Conservation (phyloP, 92 coral and sea anemone genomes). For the Epizoanthus rinbou region DNA sequence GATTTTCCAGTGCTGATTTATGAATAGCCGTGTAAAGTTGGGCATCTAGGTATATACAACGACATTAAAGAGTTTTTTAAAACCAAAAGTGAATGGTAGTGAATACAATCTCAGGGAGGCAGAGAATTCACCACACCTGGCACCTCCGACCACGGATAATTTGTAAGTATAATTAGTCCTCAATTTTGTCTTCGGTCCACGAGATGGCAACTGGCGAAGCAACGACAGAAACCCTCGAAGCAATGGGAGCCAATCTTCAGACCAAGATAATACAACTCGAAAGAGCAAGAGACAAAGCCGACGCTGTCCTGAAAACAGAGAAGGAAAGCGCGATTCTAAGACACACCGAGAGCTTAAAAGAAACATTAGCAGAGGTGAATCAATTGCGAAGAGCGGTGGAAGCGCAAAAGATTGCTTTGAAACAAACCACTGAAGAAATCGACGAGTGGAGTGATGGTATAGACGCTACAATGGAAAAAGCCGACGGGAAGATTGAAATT, state of each 20-base stretch:
- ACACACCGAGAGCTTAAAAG: slow-evolving; percentile 1
- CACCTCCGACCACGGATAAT: not conserved
- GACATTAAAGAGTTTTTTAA: too few species aligned
- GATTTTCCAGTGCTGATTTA: too few species aligned
- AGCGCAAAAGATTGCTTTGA: slow-evolving; percentile 29
- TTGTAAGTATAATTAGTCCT: too few species aligned
- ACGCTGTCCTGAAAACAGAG: not conserved
- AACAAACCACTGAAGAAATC: slow-evolving; percentile 37
- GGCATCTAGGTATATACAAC: too few species aligned
- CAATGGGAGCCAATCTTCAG: not conserved
- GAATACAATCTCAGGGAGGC: not conserved
- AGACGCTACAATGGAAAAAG: slow-evolving; percentile 38
- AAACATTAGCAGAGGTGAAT: slow-evolving; percentile 3
- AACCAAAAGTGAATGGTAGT: too few species aligned
- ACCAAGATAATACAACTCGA: not conserved
- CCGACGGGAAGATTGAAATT: slow-evolving; percentile 22
- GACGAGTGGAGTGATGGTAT: slow-evolving; percentile 25
- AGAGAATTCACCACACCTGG: not conserved
- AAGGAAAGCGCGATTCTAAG: not conserved
- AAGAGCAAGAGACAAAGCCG: not conserved
- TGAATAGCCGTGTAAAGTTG: too few species aligned
- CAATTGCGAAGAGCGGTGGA: slow-evolving; percentile 30
- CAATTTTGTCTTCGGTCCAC: too few species aligned
- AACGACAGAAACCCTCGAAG: too few species aligned
- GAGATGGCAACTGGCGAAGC: too few species aligned